Evolutionary conservation across 2,888 invertebrate genomes (phyloP), one percentile per base, ranked within the genome.

Genomic region (Horisme vitalbata): DNA sequence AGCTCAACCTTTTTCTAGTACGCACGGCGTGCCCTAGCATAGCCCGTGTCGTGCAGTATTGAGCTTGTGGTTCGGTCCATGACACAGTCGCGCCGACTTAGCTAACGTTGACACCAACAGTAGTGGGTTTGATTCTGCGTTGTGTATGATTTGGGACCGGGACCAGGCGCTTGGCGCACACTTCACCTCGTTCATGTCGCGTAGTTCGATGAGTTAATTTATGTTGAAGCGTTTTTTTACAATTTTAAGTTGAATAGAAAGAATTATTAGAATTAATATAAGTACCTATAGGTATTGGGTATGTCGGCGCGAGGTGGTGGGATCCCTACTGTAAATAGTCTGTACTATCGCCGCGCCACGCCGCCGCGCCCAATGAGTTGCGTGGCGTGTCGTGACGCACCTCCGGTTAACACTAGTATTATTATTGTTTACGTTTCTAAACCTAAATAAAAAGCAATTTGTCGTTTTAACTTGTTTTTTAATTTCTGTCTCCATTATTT

Each of bases 371-470:
- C 14, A 11, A 6, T 27, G 20, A 23, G 37, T 9, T 28, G 28
- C 28, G 28, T 8, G 14, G 23, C 34, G 34, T 14, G 41, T 2
- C n/a, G 26, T 18, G 18, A 18, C 18, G 18, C 4, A 2, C n/a
- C 31, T 15, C 23, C 27, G 33, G 15, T 36, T 39, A 26, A 39
- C 41, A 46, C 31, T 48, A 52, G 55, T 61, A 59, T 53, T 59
- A 56, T 53, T 55, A 55, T 45, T 55, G 52, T 56, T 57, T 55
- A 54, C 39, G 51, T 61, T 55, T 50, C 13, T 36, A 27, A 37
- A 55, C 51, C 36, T 49, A 41, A 56, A 53, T 62, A 60, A 55
- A 62, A 39, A 50, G 52, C 51, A 58, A 60, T 60, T 51, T 43
- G 36, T 54, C 47, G 46, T 49, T 50, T 41, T 41, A 10, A 39